Base-by-base conservation (phyloP, 2,888 invertebrate species). In the Micoletzkya japonica region DNA sequence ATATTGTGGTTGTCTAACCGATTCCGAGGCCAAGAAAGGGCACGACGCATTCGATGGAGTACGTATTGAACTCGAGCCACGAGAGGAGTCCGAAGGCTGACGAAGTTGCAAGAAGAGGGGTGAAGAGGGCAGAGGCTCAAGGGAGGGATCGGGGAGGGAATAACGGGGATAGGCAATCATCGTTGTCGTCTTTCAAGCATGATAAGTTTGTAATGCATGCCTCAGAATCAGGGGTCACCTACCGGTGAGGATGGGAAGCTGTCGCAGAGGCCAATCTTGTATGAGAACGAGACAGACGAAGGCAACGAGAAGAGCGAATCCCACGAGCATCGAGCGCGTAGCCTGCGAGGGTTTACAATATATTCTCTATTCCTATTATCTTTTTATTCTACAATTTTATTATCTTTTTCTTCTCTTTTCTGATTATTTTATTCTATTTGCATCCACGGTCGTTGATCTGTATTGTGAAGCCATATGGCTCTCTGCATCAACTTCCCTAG, bases 21-120 rank as follows among this genome's bases (percentile, higher is more conserved):
- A 82, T 81, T 68, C 83, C 83, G 20, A 80, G 74, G 1, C 80
- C 82, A 32, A 84, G 63, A 59, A 84, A 84, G 2, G 84, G 84
- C 1, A 80, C 79, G 36, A 84, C 83, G 70, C 85, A 84, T 75
- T 84, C 82, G 69, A 84, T 81, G 3, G 83, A 79, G 63, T 85
- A 85, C 61, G 77, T 75, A 56, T 4, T 49, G 17, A 44, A 63
- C 6, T 39, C 10, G n/a, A 39, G 24, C 76, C 79, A 82, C 44
- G 80, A 82, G 39, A 78, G 74, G 1, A 80, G 70, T 17, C 84
- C 84, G 59, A 84, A 83, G 7, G 83, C 78, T 4, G 83, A 77
- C 28, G 78, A 50, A 0, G 78, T 79, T 0, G 80, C 78, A 6
- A 82, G 69, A 67, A 85, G 74, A 7, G 84, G 84, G 32, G 82